Base-by-base conservation (phyloP, 2,113 vertebrate species). In the Lontra canadensis region DNA sequence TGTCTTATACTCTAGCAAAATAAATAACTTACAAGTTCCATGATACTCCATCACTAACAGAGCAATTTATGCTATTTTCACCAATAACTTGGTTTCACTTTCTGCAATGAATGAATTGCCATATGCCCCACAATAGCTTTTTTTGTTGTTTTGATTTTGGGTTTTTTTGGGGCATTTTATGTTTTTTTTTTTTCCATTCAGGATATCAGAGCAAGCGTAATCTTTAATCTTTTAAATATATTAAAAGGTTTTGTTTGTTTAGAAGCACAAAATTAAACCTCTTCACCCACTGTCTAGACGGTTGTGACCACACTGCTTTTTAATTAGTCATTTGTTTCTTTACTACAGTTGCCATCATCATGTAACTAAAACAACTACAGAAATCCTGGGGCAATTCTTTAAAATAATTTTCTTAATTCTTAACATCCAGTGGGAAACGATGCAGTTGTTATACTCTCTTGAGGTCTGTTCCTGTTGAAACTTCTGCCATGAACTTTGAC, bases 221-320 rank as follows among this genome's bases (percentile, higher is more conserved):
- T 85, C 63, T 96, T 95, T 92, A 95, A 96, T 92, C 84, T 83
- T 73, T 95, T 88, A 85, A 98, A 69, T 89, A 73, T 86, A 94
- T 97, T 90, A 86, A 96, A 87, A 97, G 47, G 23, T 79, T 49
- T 88, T 93, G 78, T 86, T 88, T 90, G 65, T 96, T 97, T 96
- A 87, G 61, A 96, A 79, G 67, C 76, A 95, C 67, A 94, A 97
- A 97, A 94, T 96, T 96, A 98, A 98, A 98, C 93, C 96, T 94
- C 63, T 95, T 97, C 97, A 96, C 93, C 96, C 96, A 97, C 98
- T 96, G 98, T 98, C 97, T 98, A 98, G 97, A 98, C 97, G 89
- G 91, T 84, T 86, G 61, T 96, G 86, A 94, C 97, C 97, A 94
- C 97, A 97, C 52, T 94, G 91, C 80, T 97, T 98, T 88, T 71